Evolutionary conservation across 2,888 invertebrate species (phyloP), one percentile per base, ranked within the genome.

Genomic region (Pegoplata infirma): DNA sequence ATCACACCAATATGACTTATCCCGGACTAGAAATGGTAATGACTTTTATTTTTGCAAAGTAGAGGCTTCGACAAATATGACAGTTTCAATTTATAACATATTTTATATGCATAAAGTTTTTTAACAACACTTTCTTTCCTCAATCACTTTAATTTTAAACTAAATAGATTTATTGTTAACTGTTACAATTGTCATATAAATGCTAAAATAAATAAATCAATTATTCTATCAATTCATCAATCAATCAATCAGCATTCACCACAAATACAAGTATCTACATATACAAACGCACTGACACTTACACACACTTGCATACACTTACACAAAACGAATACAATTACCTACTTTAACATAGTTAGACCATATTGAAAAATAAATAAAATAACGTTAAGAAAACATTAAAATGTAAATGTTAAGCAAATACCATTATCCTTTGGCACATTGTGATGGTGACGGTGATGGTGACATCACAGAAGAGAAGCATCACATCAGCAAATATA

Each of bases 211-310:
- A 23, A 78, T 78, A 69, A 78, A 78, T 78, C 59, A 78, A 71
- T 78, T 74, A 78, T 78, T 78, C 74, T 23, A 74, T 69, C 51
- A 51, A 74, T 47, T 66, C 68, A 66, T 78, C 69, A 78, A 78
- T 69, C 78, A 46, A 46, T 40, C 56, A 73, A 49, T 40, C 72
- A 67, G 44, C 47, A 73, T 53, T 66, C 64, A 74, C 69, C 78
- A 47, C 25, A 49, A 53, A 64, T 49, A 61, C 47, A 75, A 14
- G 25, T 46, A 32, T 12, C n/a, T n/a, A 36, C 1, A 72, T 2
- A 64, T 5, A 40, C n/a, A 49, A 0, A 8, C 49, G 19, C 14
- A 19, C n/a, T n/a, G n/a, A n/a, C 36, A 51, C 23, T 44, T 44
- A 36, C n/a, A 59, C 36, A 67, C 16, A 10, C 23, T n/a, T n/a